phyloP scores from a whole-genome alignment of 2,888 invertebrate species.

The Lycophotia porphyrea region DNA sequence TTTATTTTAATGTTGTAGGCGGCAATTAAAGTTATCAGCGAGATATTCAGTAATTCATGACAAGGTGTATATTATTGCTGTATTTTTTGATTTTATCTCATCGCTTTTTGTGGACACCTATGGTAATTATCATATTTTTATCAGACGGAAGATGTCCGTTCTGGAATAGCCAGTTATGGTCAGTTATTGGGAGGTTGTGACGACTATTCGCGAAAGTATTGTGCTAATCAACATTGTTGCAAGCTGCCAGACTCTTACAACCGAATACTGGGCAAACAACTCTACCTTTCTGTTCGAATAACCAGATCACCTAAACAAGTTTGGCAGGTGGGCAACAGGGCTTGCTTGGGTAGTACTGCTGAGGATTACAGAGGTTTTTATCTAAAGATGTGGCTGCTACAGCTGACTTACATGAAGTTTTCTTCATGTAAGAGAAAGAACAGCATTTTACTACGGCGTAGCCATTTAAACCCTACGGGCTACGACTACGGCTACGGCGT shows the following conservation, averaged over 20 bases:
- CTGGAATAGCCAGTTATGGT: background rate
- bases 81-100: slow-evolving; percentile 6
- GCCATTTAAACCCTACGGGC: background rate
- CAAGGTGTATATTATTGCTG: background rate
- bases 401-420: background rate
- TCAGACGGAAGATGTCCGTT: background rate
- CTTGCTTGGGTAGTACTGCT: background rate
- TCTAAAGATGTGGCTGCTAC: no score
- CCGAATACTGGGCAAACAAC: background rate
- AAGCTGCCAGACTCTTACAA: background rate
- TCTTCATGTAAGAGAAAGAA: background rate
- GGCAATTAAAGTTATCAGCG: slow-evolving; percentile 17
- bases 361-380: background rate
- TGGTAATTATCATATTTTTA: background rate
- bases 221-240: background rate
- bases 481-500: slow-evolving; percentile 46
- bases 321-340: background rate
- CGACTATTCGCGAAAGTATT: background rate
- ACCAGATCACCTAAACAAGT: background rate
- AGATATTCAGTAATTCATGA: slow-evolving; percentile 25
- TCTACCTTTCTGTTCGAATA: background rate
- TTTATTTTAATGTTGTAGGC: slow-evolving; percentile 28
- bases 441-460: slow-evolving; percentile 2
- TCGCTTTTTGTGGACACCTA: background rate
- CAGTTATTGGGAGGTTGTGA: background rate